Conservation (phyloP, 2,113 vertebrate species). For the Crotalus horridus region DNA sequence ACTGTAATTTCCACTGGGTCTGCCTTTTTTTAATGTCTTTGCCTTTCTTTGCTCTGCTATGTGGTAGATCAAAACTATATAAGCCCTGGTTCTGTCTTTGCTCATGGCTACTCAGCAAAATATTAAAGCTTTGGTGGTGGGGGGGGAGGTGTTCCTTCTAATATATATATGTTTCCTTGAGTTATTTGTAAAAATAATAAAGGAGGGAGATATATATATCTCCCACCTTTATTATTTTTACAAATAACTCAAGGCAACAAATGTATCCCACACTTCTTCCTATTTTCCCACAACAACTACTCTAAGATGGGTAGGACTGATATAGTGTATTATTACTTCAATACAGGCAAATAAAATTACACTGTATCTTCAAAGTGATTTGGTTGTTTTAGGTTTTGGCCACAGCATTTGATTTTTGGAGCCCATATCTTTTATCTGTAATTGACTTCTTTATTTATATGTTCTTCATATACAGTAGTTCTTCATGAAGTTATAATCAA, state of each 20-base stretch:
- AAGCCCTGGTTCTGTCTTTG: neutral
- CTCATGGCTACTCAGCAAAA: neutral
- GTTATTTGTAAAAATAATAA: no score
- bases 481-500: neutral
- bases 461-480: neutral
- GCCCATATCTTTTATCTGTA: neutral
- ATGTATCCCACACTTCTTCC: neutral
- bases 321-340: neutral
- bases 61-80: neutral
- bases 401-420: neutral
- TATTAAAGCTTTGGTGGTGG: neutral
- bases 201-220: no score
- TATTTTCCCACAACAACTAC: neutral
- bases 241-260: neutral
- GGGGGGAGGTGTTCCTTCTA: no score
- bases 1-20: neutral
- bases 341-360: neutral
- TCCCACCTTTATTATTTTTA: neutral
- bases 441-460: neutral
- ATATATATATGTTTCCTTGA: no score
- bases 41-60: neutral
- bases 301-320: neutral
- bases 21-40: neutral
- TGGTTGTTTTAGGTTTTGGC: neutral
- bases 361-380: neutral